Percentiles rank a stretch among this genome's conserved stretches.
Evolutionary conservation across 2,113 vertebrate species (phyloP).

Genomic region (Perca flavescens): DNA sequence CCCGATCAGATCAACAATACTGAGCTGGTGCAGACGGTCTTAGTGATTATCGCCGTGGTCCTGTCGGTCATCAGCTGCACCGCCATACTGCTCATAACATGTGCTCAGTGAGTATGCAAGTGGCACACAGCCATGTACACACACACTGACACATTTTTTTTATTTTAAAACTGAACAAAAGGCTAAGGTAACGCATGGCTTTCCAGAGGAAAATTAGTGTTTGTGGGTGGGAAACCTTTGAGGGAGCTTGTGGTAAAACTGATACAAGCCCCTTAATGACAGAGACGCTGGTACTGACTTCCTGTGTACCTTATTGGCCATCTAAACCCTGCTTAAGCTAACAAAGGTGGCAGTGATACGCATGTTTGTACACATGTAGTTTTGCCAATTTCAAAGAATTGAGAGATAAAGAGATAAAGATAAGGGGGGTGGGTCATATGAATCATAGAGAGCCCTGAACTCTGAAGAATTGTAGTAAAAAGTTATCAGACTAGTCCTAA

Average conservation of each 20-base stretch:
- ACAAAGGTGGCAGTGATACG: not conserved
- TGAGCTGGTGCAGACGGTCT: slow-evolving; percentile 75
- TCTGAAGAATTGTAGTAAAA: not conserved
- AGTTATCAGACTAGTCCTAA: too few species aligned
- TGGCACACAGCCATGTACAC: not conserved
- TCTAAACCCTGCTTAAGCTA: not conserved
- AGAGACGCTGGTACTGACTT: not conserved
- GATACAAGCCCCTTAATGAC: not conserved
- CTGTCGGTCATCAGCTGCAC: slow-evolving; percentile 84
- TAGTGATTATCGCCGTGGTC: slow-evolving; percentile 82
- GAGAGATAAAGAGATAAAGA: not conserved
- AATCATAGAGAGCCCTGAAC: too few species aligned
- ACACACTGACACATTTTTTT: not conserved
- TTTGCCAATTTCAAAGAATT: not conserved
- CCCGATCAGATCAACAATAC: not conserved
- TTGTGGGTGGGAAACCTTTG: not conserved
- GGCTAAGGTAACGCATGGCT: not conserved
- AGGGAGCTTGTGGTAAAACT: not conserved
- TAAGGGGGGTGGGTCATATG: not conserved
- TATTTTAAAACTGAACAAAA: not conserved
- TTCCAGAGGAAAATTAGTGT: not conserved
- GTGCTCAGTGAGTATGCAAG: slow-evolving; percentile 81
- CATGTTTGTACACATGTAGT: not conserved
- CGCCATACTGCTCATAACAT: slow-evolving; percentile 83
- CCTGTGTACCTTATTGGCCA: not conserved